Conservation (phyloP, 2,113 vertebrate genomes). For the Silurus glanis region DNA sequence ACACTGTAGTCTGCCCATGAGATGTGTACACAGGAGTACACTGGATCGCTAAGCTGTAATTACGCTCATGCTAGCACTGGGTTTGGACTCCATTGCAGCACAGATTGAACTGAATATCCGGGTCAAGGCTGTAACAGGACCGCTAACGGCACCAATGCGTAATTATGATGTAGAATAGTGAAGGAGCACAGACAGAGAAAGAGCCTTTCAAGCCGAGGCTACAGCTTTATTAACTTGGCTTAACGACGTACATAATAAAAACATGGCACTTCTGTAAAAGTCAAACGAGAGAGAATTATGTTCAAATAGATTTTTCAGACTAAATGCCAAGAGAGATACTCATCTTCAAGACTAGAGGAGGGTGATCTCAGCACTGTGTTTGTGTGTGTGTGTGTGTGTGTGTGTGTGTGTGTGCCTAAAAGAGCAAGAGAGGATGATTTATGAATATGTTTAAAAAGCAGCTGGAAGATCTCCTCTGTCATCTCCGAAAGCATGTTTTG, state of each 20-base stretch:
- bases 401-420: not conserved
- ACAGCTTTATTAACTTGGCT: conserved; percentile 21
- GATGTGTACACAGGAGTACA: not conserved
- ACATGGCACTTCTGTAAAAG: not conserved
- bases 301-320: conserved; percentile 23
- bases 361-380: conserved; percentile 43
- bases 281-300: conserved; percentile 23
- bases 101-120: not conserved
- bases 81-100: not conserved
- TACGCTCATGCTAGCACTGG: not conserved
- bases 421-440: not conserved
- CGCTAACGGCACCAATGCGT: not conserved
- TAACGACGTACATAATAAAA: conserved; percentile 7
- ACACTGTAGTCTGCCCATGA: not conserved
- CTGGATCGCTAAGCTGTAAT: not conserved
- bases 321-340: conserved; percentile 10
- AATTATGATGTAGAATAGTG: not conserved
- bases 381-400: conserved; percentile 9
- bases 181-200: not conserved
- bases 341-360: conserved; percentile 35
- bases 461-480: conserved; percentile 25
- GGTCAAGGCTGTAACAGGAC: not conserved
- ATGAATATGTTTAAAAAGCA: conserved; percentile 41
- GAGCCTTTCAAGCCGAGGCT: not conserved
- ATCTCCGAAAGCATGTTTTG: conserved; percentile 34